Evolutionary conservation across 2,888 invertebrate genomes (phyloP).

Genomic region (Harpalus rubripes): DNA sequence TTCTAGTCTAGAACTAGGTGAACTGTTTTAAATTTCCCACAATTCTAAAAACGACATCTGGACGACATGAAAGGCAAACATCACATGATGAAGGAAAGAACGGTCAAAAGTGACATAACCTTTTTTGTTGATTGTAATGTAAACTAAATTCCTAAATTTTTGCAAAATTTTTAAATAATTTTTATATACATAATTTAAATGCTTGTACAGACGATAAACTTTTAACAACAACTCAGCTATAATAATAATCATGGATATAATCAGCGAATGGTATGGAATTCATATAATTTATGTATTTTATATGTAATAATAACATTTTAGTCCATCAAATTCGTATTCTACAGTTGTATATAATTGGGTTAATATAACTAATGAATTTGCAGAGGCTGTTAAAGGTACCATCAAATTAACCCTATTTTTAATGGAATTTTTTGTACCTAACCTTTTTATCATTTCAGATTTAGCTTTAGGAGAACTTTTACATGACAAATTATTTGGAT

Average conservation of each 20-base stretch:
- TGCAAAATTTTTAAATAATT: constrained; percentile 10
- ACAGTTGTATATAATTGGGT: constrained; percentile 82
- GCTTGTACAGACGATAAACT: neutral
- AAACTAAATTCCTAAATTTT: constrained; percentile 9
- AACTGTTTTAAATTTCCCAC: constrained; percentile 12
- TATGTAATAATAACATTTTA: constrained; percentile 70
- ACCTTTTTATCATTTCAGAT: constrained; percentile 78
- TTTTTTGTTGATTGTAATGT: constrained; percentile 48
- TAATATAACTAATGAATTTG: constrained; percentile 80
- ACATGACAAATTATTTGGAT: constrained; percentile 93
- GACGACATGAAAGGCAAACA: neutral
- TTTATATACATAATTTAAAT: constrained; percentile 21
- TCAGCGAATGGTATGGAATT: constrained; percentile 45
- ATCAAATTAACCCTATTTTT: neutral
- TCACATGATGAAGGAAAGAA: neutral
- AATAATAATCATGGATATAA: constrained; percentile 35
- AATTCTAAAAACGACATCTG: constrained; percentile 8
- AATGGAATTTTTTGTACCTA: neutral
- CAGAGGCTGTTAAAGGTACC: constrained; percentile 81
- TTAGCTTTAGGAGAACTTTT: constrained; percentile 93
- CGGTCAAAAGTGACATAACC: constrained; percentile 52
- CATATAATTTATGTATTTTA: constrained; percentile 21
- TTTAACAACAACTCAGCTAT: neutral
- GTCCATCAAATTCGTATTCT: constrained; percentile 77
- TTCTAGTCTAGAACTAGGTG: no score